Evolutionary conservation across 2,113 vertebrate genomes (phyloP).

Genomic region (Muscicapa adusta): DNA sequence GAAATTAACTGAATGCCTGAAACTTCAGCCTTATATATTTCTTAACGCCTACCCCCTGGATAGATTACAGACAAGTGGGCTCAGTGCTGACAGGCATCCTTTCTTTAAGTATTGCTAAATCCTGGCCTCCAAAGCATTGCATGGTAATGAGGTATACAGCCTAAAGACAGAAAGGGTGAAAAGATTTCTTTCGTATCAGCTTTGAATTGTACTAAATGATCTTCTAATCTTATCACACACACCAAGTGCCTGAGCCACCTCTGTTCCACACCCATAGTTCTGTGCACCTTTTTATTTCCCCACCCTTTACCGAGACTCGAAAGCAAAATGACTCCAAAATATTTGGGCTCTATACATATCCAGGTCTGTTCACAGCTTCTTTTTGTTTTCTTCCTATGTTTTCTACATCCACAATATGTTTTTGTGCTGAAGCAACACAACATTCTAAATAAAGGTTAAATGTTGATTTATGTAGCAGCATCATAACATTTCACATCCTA

Average conservation of each 20-base stretch:
- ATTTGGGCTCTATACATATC: neutral
- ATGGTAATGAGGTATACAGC: neutral
- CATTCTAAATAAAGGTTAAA: neutral
- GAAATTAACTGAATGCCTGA: neutral
- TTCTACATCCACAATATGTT: neutral
- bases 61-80: neutral
- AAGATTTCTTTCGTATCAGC: neutral
- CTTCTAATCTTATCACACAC: neutral
- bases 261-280: neutral
- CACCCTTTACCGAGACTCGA: neutral
- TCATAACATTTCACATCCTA: neutral
- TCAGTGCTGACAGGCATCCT: neutral
- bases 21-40: neutral
- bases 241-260: neutral
- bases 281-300: neutral
- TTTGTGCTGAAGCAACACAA: neutral
- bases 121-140: neutral
- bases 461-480: neutral
- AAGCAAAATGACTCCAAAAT: neutral
- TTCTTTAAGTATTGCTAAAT: neutral
- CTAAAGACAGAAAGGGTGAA: neutral
- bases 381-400: neutral
- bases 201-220: neutral
- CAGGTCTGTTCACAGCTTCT: neutral
- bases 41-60: neutral